Base-by-base conservation (phyloP, 2,797 vertebrate species). In the Oreortyx pictus region DNA sequence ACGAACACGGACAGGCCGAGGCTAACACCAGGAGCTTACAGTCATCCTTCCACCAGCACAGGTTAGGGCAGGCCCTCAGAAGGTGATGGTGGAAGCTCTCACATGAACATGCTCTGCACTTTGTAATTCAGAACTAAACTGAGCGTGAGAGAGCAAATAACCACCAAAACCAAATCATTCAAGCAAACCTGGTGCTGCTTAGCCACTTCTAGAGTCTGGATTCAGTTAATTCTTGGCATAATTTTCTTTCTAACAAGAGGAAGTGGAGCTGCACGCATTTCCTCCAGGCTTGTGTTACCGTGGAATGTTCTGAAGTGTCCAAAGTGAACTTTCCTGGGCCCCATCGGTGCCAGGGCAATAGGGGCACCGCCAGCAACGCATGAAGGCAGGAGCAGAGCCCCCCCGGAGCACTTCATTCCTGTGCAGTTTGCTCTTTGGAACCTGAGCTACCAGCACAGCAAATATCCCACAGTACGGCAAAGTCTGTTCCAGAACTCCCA, bases 271-370 rank as follows among this genome's bases (percentile, higher is more conserved):
- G 43, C n/a, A 70, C 0, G 1, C 24, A 1, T 37, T 25, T n/a
- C 56, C 46, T 62, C 82, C 77, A 71, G 12, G 57, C 44, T 44
- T 37, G 25, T 1, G 11, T 13, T n/a, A 35, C 59, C 49, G 1
- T 2, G 43, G 39, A 27, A 39, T 27, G 25, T 54, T 49, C 68
- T 41, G 27, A 79, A 22, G 44, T 0, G 78, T 7, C 62, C 35
- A 25, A n/a, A 56, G 1, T 33, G 27, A 73, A 59, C 18, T 20
- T 14, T 43, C 56, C 33, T 39, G 54, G 57, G 78, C 35, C 35
- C 33, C 8, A 11, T 3, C 17, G 0, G 1, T 2, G 0, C 4
- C 1, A 79, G 59, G 43, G 47, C 41, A 61, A 35, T 6, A 1
- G 5, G 47, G n/a, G 22, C 13, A 29, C 50, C 17, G 50, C 50